phyloP scores from a whole-genome alignment of 2,797 vertebrate species.

The Cynopterus sphinx region DNA sequence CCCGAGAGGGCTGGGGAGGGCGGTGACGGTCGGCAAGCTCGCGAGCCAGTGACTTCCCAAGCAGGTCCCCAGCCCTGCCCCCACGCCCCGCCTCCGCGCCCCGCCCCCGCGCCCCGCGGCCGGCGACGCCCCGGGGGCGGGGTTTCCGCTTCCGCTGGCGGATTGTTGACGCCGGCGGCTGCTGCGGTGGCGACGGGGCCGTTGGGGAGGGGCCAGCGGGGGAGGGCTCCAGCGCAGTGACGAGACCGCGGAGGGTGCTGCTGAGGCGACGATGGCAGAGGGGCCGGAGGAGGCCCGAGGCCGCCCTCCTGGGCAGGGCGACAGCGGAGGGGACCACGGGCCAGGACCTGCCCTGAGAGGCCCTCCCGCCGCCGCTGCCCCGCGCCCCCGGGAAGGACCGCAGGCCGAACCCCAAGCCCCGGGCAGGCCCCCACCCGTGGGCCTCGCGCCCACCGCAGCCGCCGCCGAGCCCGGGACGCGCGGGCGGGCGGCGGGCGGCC shows the following conservation, averaged over 20 bases:
- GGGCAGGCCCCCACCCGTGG: background rate
- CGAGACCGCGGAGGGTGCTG: background rate
- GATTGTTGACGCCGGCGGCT: conserved; percentile 73
- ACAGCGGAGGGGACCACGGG: conserved; percentile 36
- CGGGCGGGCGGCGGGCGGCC: background rate
- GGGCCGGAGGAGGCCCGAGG: conserved; percentile 45
- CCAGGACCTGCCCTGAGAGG: background rate
- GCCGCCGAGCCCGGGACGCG: background rate
- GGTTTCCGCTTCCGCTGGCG: conserved; percentile 76
- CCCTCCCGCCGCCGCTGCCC: background rate
- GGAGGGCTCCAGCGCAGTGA: conserved; percentile 7
- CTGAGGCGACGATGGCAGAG: conserved; percentile 35
- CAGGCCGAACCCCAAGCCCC: conserved; percentile 8
- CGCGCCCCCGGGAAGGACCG: background rate
- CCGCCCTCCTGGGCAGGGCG: conserved; percentile 40
- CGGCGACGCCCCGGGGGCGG: background rate
- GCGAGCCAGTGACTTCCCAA: accelerated
- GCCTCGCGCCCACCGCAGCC: background rate
- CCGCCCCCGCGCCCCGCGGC: background rate
- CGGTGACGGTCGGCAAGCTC: accelerated
- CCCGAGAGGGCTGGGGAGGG: accelerated
- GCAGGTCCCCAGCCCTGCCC: accelerated
- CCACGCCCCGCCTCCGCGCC: background rate
- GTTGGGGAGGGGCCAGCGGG: background rate
- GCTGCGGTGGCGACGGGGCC: background rate